Evolutionary conservation across 2,888 invertebrate species (phyloP).

Genomic region (Prosapia bicincta): DNA sequence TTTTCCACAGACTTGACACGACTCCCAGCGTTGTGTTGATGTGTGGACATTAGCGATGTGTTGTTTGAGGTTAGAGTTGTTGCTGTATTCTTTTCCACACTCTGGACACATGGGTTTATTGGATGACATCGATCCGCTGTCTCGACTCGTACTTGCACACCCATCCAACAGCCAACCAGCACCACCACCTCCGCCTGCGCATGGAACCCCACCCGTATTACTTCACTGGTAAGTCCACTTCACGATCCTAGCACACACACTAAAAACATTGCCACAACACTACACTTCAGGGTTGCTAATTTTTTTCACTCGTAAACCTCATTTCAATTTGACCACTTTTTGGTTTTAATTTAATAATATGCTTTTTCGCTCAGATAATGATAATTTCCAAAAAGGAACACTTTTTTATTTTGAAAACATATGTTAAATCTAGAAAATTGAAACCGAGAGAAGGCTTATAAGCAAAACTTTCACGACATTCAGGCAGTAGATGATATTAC

Average conservation of each 20-base stretch:
- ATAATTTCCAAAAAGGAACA: too few species aligned
- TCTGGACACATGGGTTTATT: conserved; percentile 60
- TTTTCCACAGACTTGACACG: conserved; percentile 62
- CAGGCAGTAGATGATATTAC: too few species aligned
- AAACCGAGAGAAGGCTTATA: too few species aligned
- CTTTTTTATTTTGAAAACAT: too few species aligned
- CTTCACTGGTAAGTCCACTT: neutral
- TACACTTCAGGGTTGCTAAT: neutral
- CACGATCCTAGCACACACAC: conserved; percentile 12
- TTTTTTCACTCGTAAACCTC: neutral
- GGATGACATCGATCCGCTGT: conserved; percentile 3
- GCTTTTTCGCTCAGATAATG: too few species aligned
- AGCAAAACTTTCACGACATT: too few species aligned
- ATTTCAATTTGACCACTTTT: too few species aligned
- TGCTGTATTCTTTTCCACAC: conserved; percentile 65
- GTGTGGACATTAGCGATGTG: conserved; percentile 67
- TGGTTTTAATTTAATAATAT: too few species aligned
- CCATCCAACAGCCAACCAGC: conserved; percentile 33
- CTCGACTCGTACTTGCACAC: conserved; percentile 10
- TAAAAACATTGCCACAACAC: conserved; percentile 8
- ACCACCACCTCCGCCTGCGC: conserved; percentile 31
- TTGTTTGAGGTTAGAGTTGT: conserved; percentile 66
- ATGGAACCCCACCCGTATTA: conserved; percentile 26
- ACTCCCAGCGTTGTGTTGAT: conserved; percentile 56
- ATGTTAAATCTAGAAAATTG: too few species aligned